These are phyloP conservation scores for Pangasius mekongensis DNA, from an alignment of 2,797 vertebrate genomes.

Conservation along the genomic window DNA sequence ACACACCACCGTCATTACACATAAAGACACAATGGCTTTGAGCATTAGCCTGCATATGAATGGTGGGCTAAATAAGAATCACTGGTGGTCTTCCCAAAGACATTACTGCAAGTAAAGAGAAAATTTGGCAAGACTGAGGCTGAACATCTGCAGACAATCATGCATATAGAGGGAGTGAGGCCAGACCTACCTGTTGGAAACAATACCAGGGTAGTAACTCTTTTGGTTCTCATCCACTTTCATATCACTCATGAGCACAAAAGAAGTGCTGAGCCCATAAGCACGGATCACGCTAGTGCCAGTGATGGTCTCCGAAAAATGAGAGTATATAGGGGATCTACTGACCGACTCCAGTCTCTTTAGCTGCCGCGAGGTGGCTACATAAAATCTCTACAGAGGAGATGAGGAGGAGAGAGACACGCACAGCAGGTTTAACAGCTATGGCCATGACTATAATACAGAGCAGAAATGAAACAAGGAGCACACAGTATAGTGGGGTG, in stretches of 20 bases:
- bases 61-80: neutral
- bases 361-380: conserved; percentile 92
- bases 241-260: conserved; percentile 80
- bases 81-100: conserved; percentile 29
- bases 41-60: neutral
- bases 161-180: conserved; percentile 36
- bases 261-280: conserved; percentile 81
- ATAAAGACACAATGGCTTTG: conserved; percentile 3
- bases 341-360: conserved; percentile 95
- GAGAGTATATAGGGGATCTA: conserved; percentile 95
- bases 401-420: conserved; percentile 56
- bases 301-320: conserved; percentile 93
- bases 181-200: conserved; percentile 88
- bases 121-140: conserved; percentile 23
- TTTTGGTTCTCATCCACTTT: conserved; percentile 92
- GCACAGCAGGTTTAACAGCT: conserved; percentile 60
- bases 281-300: conserved; percentile 92
- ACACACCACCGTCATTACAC: conserved; percentile 36
- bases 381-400: conserved; percentile 88
- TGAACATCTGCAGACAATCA: conserved; percentile 53
- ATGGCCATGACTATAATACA: conserved; percentile 1
- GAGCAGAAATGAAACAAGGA: neutral
- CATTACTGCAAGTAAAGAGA: neutral
- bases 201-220: conserved; percentile 86
- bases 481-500: neutral